These are phyloP conservation scores for Myathropa florea DNA, from an alignment of 2,888 invertebrate genomes.

Conservation along the genomic window DNA sequence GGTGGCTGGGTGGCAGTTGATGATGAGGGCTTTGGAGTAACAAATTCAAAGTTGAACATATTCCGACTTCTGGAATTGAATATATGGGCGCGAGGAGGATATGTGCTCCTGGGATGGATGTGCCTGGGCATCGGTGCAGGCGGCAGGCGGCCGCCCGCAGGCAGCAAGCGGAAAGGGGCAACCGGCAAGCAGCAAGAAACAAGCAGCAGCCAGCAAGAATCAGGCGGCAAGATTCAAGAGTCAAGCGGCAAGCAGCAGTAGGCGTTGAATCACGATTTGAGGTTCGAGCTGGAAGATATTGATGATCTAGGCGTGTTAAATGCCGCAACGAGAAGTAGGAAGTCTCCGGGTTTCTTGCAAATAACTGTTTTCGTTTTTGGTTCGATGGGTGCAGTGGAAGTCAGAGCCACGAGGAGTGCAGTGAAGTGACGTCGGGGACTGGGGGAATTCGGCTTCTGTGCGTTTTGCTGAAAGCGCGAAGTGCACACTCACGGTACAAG, in stretches of 20 bases:
- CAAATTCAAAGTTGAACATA: conserved; percentile 39
- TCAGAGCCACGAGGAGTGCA: too few relatives aligned
- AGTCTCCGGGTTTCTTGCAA: not conserved
- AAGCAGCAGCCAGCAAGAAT: too few relatives aligned
- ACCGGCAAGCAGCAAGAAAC: too few relatives aligned
- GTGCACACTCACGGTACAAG: too few relatives aligned
- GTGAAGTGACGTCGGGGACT: not conserved
- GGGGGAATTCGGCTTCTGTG: not conserved
- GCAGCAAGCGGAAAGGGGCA: too few relatives aligned
- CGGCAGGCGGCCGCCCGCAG: too few relatives aligned
- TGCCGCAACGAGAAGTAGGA: not conserved
- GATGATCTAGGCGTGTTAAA: not conserved
- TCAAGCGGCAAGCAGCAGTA: not conserved
- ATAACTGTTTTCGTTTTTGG: not conserved
- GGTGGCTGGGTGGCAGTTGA: not conserved
- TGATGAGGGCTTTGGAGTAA: conserved; percentile 11
- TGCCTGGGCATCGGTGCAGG: not conserved
- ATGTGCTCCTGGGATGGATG: not conserved
- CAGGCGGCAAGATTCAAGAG: too few relatives aligned
- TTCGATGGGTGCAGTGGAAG: not conserved
- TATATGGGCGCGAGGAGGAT: not conserved
- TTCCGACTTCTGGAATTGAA: conserved; percentile 45
- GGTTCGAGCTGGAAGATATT: not conserved
- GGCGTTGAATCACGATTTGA: conserved; percentile 9
- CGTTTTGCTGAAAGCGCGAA: not conserved